These are phyloP conservation scores for Thalassarche chlororhynchos DNA, from an alignment of 2,113 vertebrate genomes.

Conservation along the genomic window DNA sequence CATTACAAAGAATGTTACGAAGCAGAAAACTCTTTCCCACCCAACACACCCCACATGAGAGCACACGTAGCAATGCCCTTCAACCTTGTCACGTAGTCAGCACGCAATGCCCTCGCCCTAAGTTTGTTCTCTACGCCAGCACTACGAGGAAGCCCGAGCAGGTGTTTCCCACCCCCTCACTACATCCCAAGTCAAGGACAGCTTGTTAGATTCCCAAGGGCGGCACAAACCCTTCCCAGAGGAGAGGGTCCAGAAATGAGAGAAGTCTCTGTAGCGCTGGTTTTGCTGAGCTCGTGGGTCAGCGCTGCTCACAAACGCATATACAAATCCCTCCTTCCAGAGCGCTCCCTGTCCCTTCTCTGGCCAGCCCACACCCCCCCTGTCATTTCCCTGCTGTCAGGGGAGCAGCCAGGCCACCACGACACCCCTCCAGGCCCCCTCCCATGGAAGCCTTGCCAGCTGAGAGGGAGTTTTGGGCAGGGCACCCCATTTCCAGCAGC, in stretches of 20 bases:
- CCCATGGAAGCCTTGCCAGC: background rate
- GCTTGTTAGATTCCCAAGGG: background rate
- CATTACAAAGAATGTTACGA: rapidly evolving
- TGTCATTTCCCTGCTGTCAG: background rate
- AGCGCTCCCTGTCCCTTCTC: background rate
- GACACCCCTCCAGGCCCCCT: too few species aligned
- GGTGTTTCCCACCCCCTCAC: background rate
- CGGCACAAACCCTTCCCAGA: background rate
- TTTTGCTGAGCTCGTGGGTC: rapidly evolving
- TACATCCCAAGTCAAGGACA: rapidly evolving
- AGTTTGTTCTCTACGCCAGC: rapidly evolving
- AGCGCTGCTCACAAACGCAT: rapidly evolving
- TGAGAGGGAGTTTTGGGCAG: background rate
- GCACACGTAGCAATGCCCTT: rapidly evolving
- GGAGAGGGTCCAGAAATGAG: too few species aligned
- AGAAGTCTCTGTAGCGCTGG: rapidly evolving
- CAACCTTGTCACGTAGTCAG: rapidly evolving
- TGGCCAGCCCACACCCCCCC: rapidly evolving
- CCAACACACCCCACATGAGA: rapidly evolving
- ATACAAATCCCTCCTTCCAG: rapidly evolving
- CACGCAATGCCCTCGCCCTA: rapidly evolving
- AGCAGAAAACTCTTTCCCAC: background rate
- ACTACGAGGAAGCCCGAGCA: rapidly evolving
- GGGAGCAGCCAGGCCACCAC: background rate
- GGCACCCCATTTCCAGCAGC: background rate